Evolutionary conservation across 2,113 vertebrate genomes (phyloP), one percentile per base, ranked within the genome.

Genomic region (Nematolebias whitei): DNA sequence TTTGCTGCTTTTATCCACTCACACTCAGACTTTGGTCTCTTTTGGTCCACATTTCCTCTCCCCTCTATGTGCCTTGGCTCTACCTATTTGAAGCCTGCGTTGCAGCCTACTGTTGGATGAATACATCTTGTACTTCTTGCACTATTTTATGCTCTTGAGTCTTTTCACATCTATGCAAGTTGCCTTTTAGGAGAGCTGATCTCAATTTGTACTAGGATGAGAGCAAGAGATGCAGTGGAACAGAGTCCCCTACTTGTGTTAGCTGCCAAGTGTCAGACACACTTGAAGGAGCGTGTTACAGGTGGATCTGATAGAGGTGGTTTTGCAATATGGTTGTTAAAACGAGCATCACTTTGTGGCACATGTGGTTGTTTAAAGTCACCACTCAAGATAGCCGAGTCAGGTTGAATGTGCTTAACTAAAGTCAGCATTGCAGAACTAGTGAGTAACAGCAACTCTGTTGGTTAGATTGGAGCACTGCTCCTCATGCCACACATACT

Each of bases 81-180:
- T 24, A 8, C 53, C 58, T 47, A 61, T 72, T 50, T 45, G 15
- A 78, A 68, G 64, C 59, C 65, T 62, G 20, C 53, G 63, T 54
- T 15, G 1, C 59, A 62, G 56, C 65, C 66, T 47, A n/a, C 58
- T 29, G 49, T 80, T 85, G 78, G 74, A 85, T 85, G 85, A 88
- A 70, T 71, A 82, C 70, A 40, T 26, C 51, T 24, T 63, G 78
- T 82, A 77, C 85, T 53, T 90, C 32, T 35, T 10, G 32, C 32
- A 69, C 79, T 77, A 86, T 91, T 90, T 87, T 78, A 90, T 87
- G 84, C 89, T 87, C 85, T 80, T 43, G 71, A 84, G 84, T 43
- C 74, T 76, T 74, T 79, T 88, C 79, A 89, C 83, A 66, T 89
- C 56, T 63, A 44, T 67, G 65, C 71, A 60, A 84, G 78, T 81